Evolutionary conservation across 2,113 vertebrate genomes (phyloP).

Genomic region (Zosterops hypoxanthus): DNA sequence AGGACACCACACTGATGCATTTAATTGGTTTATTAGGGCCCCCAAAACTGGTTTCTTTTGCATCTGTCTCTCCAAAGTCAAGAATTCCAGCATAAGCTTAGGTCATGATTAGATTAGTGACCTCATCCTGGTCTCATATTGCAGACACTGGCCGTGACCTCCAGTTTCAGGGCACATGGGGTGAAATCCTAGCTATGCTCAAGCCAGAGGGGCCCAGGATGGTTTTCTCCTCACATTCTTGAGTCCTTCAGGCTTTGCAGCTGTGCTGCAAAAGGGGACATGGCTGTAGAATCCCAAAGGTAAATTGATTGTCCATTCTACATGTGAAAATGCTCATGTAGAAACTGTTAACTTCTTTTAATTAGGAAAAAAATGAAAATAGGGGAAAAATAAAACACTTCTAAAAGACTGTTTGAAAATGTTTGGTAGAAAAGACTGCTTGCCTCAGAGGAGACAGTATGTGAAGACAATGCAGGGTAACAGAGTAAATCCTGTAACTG

Average conservation of each 20-base stretch:
- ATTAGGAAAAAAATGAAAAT: rapidly evolving
- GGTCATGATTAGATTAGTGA: constrained; percentile 66
- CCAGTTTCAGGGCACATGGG: constrained; percentile 52
- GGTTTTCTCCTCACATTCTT: constrained; percentile 30
- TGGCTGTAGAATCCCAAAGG: background rate
- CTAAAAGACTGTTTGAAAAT: background rate
- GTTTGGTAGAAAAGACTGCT: background rate
- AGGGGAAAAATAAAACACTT: rapidly evolving
- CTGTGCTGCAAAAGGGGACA: background rate
- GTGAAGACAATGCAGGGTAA: background rate
- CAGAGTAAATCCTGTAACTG: background rate
- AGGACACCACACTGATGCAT: background rate
- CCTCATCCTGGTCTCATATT: constrained; percentile 41
- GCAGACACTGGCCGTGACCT: constrained; percentile 54
- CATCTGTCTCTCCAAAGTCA: constrained; percentile 49
- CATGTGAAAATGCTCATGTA: background rate
- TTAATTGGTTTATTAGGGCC: constrained; percentile 15
- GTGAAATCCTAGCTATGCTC: constrained; percentile 55
- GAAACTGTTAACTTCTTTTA: background rate
- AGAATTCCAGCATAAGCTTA: constrained; percentile 35
- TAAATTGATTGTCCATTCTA: background rate
- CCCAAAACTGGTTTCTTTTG: background rate
- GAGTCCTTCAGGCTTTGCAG: background rate
- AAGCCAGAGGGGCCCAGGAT: constrained; percentile 35
- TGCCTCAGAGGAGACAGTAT: rapidly evolving